These are phyloP conservation scores for Diacarnus erythraeanus DNA, from an alignment of 37 sponge, comb jelly and placozoan species.

Conservation along the genomic window DNA sequence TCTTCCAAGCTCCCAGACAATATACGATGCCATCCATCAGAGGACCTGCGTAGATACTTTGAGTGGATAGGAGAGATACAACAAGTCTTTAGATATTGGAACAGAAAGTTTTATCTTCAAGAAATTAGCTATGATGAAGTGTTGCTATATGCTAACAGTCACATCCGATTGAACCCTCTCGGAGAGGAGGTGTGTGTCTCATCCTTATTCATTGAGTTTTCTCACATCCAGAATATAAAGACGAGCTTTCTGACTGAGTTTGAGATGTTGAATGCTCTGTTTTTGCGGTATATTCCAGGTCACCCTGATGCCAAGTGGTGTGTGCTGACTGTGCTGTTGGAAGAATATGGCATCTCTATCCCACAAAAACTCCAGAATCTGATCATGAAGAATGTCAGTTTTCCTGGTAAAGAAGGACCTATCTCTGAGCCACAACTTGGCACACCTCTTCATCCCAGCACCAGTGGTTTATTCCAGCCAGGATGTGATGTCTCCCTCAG, in stretches of 20 bases:
- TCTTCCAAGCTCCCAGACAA: constrained; percentile 17
- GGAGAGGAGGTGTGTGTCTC: constrained; percentile 33
- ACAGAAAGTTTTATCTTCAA: constrained; percentile 24
- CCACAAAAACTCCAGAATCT: constrained; percentile 20
- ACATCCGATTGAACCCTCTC: constrained; percentile 6
- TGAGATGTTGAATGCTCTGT: constrained; percentile 44
- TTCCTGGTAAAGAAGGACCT: constrained; percentile 33
- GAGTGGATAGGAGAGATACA: constrained; percentile 53
- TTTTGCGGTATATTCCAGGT: constrained; percentile 37
- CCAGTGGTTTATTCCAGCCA: constrained; percentile 37
- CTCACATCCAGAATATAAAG: constrained; percentile 12
- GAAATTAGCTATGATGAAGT: constrained; percentile 59
- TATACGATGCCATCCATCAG: background rate
- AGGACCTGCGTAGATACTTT: constrained; percentile 54
- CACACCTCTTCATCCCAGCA: background rate
- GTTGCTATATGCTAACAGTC: constrained; percentile 36
- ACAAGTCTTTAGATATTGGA: constrained; percentile 35
- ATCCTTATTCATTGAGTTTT: constrained; percentile 7
- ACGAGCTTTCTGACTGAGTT: constrained; percentile 7
- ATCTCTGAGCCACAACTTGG: background rate
- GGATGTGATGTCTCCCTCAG: constrained; percentile 23
- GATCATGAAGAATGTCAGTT: constrained; percentile 20
- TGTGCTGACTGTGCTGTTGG: constrained; percentile 37
- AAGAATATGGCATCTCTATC: constrained; percentile 45
- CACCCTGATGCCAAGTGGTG: constrained; percentile 57